phyloP scores from a whole-genome alignment of 2,888 invertebrate species.

The Eurois occulta region DNA sequence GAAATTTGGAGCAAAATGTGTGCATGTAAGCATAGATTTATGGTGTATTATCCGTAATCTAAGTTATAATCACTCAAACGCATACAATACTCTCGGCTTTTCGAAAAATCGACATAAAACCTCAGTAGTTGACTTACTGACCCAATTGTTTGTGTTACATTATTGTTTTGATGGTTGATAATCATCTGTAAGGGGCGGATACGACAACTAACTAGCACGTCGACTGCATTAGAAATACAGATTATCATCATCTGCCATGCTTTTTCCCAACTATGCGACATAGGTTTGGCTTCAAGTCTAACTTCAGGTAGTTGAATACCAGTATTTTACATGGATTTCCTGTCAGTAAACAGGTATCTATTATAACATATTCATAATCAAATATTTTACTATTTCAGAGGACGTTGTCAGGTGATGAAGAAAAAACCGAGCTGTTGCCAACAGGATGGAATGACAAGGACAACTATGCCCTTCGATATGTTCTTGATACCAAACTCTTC shows the following conservation, averaged over 20 bases:
- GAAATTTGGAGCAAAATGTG: background rate
- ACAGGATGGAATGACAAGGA: slow-evolving; percentile 93
- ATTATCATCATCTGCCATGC: background rate
- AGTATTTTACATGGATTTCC: background rate
- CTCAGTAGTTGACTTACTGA: no score
- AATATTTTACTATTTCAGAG: slow-evolving; percentile 85
- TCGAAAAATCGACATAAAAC: background rate
- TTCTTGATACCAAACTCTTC: slow-evolving; percentile 92
- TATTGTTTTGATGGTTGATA: background rate
- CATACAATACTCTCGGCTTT: background rate
- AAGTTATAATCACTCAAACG: background rate
- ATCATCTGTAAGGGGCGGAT: background rate
- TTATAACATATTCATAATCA: background rate
- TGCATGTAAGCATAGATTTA: background rate
- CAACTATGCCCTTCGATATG: slow-evolving; percentile 94
- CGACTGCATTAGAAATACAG: background rate
- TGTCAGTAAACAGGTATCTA: background rate
- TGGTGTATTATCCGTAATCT: background rate
- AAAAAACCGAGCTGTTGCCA: slow-evolving; percentile 93
- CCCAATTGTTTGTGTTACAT: background rate
- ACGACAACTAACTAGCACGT: background rate
- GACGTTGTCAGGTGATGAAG: slow-evolving; percentile 90
- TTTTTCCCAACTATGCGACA: background rate
- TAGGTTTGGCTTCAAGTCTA: background rate
- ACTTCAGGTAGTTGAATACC: background rate